A percentile compares a stretch with the other conserved stretches of the same genome.
phyloP scores from a whole-genome alignment of 2,797 vertebrate species.

The Percopsis omiscomaycus region DNA sequence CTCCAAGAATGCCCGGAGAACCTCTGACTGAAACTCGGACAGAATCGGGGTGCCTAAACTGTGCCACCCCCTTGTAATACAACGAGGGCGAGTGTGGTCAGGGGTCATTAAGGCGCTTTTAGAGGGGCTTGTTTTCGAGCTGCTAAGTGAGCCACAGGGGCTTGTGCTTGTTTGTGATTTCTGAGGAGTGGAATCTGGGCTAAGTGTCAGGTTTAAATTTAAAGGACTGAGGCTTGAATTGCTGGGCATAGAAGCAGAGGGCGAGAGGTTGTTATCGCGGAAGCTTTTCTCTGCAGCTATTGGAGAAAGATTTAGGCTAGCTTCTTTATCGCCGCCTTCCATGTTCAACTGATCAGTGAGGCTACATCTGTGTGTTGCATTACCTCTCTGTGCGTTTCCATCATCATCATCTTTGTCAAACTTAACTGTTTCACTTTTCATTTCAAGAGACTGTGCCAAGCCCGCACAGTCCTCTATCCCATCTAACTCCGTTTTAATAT shows the following conservation, averaged over 20 bases:
- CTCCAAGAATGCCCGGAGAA: constrained; percentile 82
- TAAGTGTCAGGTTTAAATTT: constrained; percentile 70
- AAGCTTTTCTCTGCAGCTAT: constrained; percentile 56
- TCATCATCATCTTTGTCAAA: constrained; percentile 49
- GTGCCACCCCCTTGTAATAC: constrained; percentile 31
- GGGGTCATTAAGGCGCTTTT: constrained; percentile 70
- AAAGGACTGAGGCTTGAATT: constrained; percentile 69
- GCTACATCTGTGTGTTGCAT: constrained; percentile 61
- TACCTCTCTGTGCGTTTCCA: constrained; percentile 51
- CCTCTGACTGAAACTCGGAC: constrained; percentile 81
- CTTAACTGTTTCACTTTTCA: constrained; percentile 53
- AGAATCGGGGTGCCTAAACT: constrained; percentile 65
- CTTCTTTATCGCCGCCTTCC: constrained; percentile 62
- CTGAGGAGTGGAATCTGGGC: constrained; percentile 71
- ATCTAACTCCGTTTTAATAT: constrained; percentile 37
- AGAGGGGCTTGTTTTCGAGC: constrained; percentile 65
- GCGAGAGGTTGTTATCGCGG: constrained; percentile 66
- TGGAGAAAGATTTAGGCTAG: constrained; percentile 64
- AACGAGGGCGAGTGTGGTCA: constrained; percentile 53
- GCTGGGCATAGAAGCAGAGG: constrained; percentile 70
- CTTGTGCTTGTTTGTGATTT: constrained; percentile 69
- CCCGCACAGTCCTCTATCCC: constrained; percentile 45
- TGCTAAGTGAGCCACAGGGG: constrained; percentile 55
- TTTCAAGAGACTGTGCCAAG: constrained; percentile 38
- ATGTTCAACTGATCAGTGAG: constrained; percentile 54